These are phyloP conservation scores for Drosophila macrospina DNA, from an alignment of 2,888 invertebrate species.

Conservation along the genomic window DNA sequence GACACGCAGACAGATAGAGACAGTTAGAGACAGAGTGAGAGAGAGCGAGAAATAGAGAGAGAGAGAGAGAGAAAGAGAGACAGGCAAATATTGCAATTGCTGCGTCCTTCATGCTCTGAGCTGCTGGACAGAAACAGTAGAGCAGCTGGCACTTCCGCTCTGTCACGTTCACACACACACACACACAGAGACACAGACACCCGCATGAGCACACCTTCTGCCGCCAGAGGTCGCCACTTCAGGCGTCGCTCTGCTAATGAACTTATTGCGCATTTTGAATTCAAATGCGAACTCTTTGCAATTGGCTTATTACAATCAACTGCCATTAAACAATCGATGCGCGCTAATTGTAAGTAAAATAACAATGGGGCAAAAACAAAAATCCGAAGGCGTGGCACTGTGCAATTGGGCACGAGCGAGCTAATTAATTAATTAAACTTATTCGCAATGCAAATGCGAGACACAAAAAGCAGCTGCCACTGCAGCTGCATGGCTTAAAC, in stretches of 20 bases:
- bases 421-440: slow-evolving; percentile 70
- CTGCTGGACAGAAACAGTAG: background rate
- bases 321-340: slow-evolving; percentile 71
- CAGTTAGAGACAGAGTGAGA: slow-evolving; percentile 9
- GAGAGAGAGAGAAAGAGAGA: slow-evolving; percentile 11
- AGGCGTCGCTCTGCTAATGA: slow-evolving; percentile 65
- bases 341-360: slow-evolving; percentile 64
- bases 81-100: slow-evolving; percentile 50
- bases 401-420: slow-evolving; percentile 34
- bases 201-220: background rate
- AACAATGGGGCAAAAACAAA: slow-evolving; percentile 3
- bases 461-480: slow-evolving; percentile 13
- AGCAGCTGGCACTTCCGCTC: slow-evolving; percentile 48
- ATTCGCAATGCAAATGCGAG: slow-evolving; percentile 43
- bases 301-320: slow-evolving; percentile 80
- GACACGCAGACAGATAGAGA: slow-evolving; percentile 23
- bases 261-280: slow-evolving; percentile 76
- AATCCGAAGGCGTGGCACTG: slow-evolving; percentile 3
- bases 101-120: background rate
- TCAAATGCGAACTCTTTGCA: slow-evolving; percentile 68
- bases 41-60: slow-evolving; percentile 12
- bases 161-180: slow-evolving; percentile 25
- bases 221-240: slow-evolving; percentile 36
- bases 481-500: slow-evolving; percentile 3
- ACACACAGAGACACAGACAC: slow-evolving; percentile 1